Base-by-base conservation (phyloP, 1,140 invertebrate species). In the Oryctes rhinoceros region DNA sequence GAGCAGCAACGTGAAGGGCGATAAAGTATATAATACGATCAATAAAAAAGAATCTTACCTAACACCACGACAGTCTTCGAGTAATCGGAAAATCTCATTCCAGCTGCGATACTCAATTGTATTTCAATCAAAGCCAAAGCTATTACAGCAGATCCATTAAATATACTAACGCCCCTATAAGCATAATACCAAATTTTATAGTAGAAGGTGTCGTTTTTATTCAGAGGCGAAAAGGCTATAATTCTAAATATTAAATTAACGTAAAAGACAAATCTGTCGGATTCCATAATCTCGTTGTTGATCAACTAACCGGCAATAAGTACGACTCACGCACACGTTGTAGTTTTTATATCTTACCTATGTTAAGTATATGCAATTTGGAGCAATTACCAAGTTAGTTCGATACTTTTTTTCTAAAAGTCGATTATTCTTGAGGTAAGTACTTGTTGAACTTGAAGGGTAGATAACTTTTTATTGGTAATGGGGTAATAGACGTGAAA, bases 151-250 rank as follows among this genome's bases (percentile, higher is more conserved):
- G 9, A 24, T 4, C 62, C 18, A 18, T 67, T 67, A 24, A 67
- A 10, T n/a, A 20, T 10, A 11, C 18, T 67, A 10, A 67, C n/a
- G 4, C n/a, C 20, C 24, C 62, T 67, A 24, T 67, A 67, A 3
- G 24, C 3, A 67, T 67, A 67, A 4, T 11, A 67, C 62, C 62
- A 67, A 11, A 67, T 67, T 35, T 67, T 67, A 24, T 67, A 67
- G 9, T 20, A 24, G 18, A 67, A 67, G 18, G 10, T 18, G 7
- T 67, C n/a, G 7, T 24, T 18, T 24, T 20, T 24, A 24, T 67
- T 20, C 11, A 67, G 18, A 2, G 62, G 62, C 9, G 62, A 20
- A 11, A 67, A 67, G 5, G 62, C 62, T 18, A 67, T 67, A 4
- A 67, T 24, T 24, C 20, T 20, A 20, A 67, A 67, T 11, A 67